Evolutionary conservation across 2,888 invertebrate genomes (phyloP).

Genomic region (Acanthococcus lagerstroemiae): DNA sequence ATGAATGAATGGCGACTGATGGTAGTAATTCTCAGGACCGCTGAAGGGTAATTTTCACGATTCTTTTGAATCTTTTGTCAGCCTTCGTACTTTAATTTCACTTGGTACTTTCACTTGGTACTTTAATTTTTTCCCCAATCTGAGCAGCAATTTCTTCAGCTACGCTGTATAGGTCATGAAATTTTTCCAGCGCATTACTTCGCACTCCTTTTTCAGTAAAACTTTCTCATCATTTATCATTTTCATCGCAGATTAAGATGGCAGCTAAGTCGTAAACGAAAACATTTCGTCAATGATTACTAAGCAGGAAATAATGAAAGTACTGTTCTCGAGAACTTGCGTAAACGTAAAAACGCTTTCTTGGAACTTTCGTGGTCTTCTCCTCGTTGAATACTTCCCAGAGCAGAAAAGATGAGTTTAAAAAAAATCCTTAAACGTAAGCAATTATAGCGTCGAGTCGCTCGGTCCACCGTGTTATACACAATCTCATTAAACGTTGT

Average conservation of each 20-base stretch:
- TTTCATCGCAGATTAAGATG: constrained; percentile 15
- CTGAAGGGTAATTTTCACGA: constrained; percentile 5
- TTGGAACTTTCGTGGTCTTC: constrained; percentile 14
- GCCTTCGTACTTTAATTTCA: constrained; percentile 20
- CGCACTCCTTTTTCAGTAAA: constrained; percentile 4
- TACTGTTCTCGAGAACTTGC: constrained; percentile 23
- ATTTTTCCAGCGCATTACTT: constrained; percentile 4
- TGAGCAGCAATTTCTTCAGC: background rate
- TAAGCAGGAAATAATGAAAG: constrained; percentile 26
- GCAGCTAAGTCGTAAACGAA: constrained; percentile 13
- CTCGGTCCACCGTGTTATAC: constrained; percentile 32
- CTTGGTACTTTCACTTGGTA: too few relatives aligned
- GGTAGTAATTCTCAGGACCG: constrained; percentile 24
- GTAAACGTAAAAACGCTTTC: constrained; percentile 21
- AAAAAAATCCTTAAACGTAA: constrained; percentile 21
- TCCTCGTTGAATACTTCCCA: constrained; percentile 14
- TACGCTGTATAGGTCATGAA: constrained; percentile 17
- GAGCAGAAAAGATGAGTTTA: constrained; percentile 4
- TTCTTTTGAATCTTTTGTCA: background rate
- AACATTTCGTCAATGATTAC: constrained; percentile 17
- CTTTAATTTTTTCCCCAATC: constrained; percentile 22
- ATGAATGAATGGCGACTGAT: constrained; percentile 20
- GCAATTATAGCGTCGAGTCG: constrained; percentile 29
- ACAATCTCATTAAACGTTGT: constrained; percentile 20
- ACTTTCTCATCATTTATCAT: constrained; percentile 10